phyloP scores from a whole-genome alignment of 2,113 vertebrate genomes.

The Grallaria varia region DNA sequence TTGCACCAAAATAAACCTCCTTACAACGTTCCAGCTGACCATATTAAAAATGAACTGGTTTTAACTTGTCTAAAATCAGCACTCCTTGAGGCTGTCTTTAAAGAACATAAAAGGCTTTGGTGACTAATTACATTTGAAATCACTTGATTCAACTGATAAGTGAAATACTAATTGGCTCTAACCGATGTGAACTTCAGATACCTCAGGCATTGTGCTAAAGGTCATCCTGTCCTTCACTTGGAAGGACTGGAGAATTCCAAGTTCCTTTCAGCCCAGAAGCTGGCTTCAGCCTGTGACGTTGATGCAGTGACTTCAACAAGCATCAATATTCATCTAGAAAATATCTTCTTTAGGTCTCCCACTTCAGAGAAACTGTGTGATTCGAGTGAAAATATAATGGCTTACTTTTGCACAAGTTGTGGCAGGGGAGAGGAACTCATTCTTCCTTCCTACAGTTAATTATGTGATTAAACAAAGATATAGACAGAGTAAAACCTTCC shows the following conservation, averaged over 20 bases:
- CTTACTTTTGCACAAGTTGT: not conserved
- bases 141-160: not conserved
- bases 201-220: not conserved
- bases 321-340: not conserved
- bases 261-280: not conserved
- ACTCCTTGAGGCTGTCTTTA: not conserved
- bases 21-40: not conserved
- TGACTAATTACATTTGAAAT: not conserved
- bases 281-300: not conserved
- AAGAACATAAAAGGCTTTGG: not conserved
- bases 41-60: not conserved
- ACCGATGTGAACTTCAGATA: not conserved
- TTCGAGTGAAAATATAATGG: not conserved
- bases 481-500: not conserved
- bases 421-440: not conserved
- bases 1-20: slow-evolving; percentile 16
- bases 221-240: not conserved
- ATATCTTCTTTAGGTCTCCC: not conserved
- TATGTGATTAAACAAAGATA: not conserved
- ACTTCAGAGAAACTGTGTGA: not conserved
- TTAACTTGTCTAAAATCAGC: slow-evolving; percentile 23
- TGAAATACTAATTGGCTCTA: not conserved
- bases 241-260: not conserved
- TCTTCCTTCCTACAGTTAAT: not conserved
- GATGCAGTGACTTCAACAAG: not conserved